A percentile compares a stretch with the other conserved stretches of the same genome.
phyloP scores from a whole-genome alignment of 2,797 vertebrate species.

The Smutsia gigantea region DNA sequence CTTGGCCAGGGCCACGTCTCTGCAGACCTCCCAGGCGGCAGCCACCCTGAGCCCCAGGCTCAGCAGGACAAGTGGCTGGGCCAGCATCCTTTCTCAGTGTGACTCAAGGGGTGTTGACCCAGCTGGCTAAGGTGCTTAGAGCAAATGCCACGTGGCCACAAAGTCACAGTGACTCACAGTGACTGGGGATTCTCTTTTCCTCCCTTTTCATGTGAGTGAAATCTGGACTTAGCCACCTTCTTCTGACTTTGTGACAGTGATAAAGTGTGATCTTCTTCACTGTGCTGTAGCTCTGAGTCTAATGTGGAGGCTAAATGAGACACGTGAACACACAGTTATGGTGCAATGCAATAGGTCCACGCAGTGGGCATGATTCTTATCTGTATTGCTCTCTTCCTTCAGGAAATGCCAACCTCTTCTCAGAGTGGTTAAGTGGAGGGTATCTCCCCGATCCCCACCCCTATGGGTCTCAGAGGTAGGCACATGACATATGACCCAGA shows the following conservation, averaged over 20 bases:
- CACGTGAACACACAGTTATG: not conserved
- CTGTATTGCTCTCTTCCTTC: not conserved
- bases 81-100: constrained; percentile 27
- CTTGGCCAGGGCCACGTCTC: not conserved
- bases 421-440: not conserved
- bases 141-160: not conserved
- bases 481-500: not conserved
- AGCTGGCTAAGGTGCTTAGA: not conserved
- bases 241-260: not conserved
- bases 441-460: not conserved
- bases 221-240: not conserved
- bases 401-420: not conserved
- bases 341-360: too few species aligned
- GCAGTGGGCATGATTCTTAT: not conserved
- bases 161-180: not conserved
- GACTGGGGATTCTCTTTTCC: not conserved
- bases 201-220: not conserved
- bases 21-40: constrained; percentile 25
- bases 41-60: not conserved
- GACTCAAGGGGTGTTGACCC: not conserved
- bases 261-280: not conserved
- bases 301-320: not conserved
- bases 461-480: not conserved
- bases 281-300: not conserved
- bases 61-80: not conserved